Evolutionary conservation across 2,113 vertebrate genomes (phyloP).

Genomic region (Mesoclemmys tuberculata): DNA sequence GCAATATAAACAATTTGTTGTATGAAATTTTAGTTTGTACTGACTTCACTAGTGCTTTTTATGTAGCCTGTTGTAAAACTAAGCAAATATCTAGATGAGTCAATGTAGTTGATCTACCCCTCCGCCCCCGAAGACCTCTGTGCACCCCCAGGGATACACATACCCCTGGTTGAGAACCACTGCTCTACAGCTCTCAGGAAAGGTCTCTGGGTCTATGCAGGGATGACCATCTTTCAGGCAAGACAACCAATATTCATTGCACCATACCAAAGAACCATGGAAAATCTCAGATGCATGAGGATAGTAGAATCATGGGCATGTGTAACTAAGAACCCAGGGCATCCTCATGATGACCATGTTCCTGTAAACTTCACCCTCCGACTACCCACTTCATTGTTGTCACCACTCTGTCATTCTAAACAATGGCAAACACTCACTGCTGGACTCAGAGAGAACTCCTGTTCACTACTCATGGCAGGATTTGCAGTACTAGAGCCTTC

Average conservation of each 20-base stretch:
- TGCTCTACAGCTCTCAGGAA: neutral
- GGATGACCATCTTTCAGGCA: neutral
- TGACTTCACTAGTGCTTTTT: too few relatives aligned
- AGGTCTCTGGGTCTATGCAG: neutral
- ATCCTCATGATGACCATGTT: neutral
- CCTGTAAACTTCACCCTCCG: neutral
- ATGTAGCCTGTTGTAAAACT: too few relatives aligned
- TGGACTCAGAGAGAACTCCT: neutral
- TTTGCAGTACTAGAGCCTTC: neutral
- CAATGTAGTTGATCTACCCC: too few relatives aligned
- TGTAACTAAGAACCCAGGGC: neutral
- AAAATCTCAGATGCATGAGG: neutral
- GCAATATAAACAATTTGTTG: too few relatives aligned
- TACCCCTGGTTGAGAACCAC: too few relatives aligned
- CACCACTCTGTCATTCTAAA: neutral
- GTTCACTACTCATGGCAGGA: neutral
- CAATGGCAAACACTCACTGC: neutral
- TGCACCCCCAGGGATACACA: too few relatives aligned
- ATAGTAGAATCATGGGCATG: neutral
- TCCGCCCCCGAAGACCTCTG: too few relatives aligned
- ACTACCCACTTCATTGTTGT: neutral
- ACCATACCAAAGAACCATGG: neutral
- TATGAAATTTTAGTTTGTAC: too few relatives aligned
- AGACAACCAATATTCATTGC: neutral
- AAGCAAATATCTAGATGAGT: too few relatives aligned